These are phyloP conservation scores for Bellardia bayeri DNA, from an alignment of 2,888 invertebrate species.

Conservation along the genomic window DNA sequence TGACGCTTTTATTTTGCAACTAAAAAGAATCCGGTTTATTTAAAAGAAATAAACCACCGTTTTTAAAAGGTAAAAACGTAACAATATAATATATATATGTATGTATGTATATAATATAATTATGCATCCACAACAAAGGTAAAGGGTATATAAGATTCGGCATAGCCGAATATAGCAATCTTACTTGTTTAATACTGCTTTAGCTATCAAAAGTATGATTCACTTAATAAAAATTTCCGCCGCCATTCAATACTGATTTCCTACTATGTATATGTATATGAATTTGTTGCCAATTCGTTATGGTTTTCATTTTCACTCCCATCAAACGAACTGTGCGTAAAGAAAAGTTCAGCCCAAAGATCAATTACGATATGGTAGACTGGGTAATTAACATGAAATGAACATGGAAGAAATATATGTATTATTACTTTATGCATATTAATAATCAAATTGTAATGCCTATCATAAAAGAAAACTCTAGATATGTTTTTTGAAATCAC, in stretches of 20 bases:
- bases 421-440: conserved; percentile 34
- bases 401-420: conserved; percentile 7
- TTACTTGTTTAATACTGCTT: too few species aligned
- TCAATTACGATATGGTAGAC: conserved; percentile 70
- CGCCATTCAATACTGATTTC: background rate
- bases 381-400: conserved; percentile 64
- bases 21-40: too few species aligned
- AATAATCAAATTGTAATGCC: conserved; percentile 49
- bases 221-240: background rate
- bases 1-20: too few species aligned
- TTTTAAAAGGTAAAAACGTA: too few species aligned
- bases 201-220: too few species aligned
- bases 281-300: conserved; percentile 33
- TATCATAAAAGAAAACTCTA: conserved; percentile 32
- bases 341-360: conserved; percentile 66
- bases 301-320: conserved; percentile 14
- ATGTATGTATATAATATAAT: too few species aligned
- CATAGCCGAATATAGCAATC: too few species aligned
- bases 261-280: background rate
- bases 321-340: conserved; percentile 39
- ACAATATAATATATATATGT: too few species aligned
- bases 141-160: too few species aligned
- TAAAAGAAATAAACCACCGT: too few species aligned
- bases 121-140: too few species aligned
- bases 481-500: background rate